Evolutionary conservation across 2,888 invertebrate species (phyloP), one percentile per base, ranked within the genome.

Genomic region (Brenthis hecate): DNA sequence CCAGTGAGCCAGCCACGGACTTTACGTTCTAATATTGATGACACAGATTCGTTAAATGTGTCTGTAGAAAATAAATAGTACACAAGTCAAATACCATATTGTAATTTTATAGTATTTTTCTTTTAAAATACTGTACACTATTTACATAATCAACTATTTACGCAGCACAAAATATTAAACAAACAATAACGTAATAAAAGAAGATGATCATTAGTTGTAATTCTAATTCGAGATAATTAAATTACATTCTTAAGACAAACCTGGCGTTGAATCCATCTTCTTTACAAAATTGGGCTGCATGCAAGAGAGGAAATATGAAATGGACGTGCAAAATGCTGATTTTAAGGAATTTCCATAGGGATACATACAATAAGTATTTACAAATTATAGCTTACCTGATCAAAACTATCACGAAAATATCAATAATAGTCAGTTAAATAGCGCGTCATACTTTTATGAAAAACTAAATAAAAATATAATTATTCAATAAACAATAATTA

Each of bases 261-360:
- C 93, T 93, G 86, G 88, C 78, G 85, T 88, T 69, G 89, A 84
- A 84, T 93, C 93, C 93, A 93, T 93, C 89, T 88, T 88, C 84
- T 80, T 76, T 78, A 83, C 81, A 84, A 85, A 80, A 81, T 81
- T 82, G 85, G 84, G 93, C 93, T 91, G 93, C 93, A 92, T 93
- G 93, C 92, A 90, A 93, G 80, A 85, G 83, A 89, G 87, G 88
- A 82, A 78, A 82, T 87, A 82, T 85, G 80, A 83, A 74, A 73
- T 65, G 75, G 72, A 80, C 85, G 85, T 89, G 88, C 87, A 85
- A 80, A 76, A 70, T 67, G 55, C 32, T 69, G 23, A 28, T 64
- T 62, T 48, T 47, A 19, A 19, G 57, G 53, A 57, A 51, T 63
- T 57, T 36, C 43, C 51, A 28, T 50, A 51, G 36, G 56, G 67